These are phyloP conservation scores for Eurytoma adleriae DNA, from an alignment of 2,888 invertebrate genomes.

Conservation along the genomic window DNA sequence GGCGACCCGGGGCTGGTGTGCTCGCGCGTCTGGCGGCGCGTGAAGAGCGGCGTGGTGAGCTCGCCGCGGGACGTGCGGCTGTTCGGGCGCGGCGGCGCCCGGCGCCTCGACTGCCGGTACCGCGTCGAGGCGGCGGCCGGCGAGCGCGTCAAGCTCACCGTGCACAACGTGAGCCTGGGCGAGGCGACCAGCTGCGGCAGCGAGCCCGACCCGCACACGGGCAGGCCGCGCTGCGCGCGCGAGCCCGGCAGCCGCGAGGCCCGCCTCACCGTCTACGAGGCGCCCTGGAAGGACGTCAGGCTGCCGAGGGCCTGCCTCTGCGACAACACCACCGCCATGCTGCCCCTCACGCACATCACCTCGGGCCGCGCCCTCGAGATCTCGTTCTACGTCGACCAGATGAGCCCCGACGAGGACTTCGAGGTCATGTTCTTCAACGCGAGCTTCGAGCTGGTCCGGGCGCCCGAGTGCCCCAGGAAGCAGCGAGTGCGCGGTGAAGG, in stretches of 20 bases:
- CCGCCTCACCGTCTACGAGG: conserved; percentile 81
- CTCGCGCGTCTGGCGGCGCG: conserved; percentile 81
- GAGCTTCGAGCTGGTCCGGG: conserved; percentile 81
- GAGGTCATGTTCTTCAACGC: conserved; percentile 88
- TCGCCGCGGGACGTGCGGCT: conserved; percentile 87
- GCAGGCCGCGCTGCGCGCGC: conserved; percentile 80
- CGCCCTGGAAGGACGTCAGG: conserved; percentile 84
- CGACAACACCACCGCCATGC: conserved; percentile 83
- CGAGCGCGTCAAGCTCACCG: conserved; percentile 82
- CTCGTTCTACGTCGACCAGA: conserved; percentile 84
- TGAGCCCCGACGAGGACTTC: conserved; percentile 89
- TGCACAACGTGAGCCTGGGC: conserved; percentile 86
- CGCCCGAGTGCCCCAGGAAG: conserved; percentile 82
- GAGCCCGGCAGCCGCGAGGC: conserved; percentile 70
- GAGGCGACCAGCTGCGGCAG: conserved; percentile 82
- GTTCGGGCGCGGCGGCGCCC: conserved; percentile 89
- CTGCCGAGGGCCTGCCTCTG: conserved; percentile 88
- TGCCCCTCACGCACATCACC: conserved; percentile 82
- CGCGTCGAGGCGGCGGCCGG: conserved; percentile 84
- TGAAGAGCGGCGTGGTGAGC: conserved; percentile 81
- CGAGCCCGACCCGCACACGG: conserved; percentile 85
- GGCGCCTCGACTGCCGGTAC: conserved; percentile 86
- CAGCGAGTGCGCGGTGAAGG: conserved; percentile 80
- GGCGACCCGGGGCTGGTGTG: conserved; percentile 76
- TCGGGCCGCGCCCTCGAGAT: conserved; percentile 85